A percentile compares a stretch with the other conserved stretches of the same genome.
These are phyloP conservation scores for Thrips palmi DNA, from an alignment of 1,140 invertebrate genomes.

Conservation along the genomic window DNA sequence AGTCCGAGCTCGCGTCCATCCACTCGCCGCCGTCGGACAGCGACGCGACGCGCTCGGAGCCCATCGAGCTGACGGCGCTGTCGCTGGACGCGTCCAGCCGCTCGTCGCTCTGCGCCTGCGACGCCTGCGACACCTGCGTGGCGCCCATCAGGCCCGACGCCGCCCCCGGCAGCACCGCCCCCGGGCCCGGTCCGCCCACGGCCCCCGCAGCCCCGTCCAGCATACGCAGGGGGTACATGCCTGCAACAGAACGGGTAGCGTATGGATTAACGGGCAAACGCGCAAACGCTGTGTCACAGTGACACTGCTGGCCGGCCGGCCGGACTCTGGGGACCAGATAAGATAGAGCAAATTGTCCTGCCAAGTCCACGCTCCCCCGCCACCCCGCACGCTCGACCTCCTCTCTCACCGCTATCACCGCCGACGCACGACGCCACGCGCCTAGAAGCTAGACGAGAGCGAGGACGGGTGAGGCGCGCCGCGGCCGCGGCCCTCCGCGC, in stretches of 20 bases:
- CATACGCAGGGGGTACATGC: conserved; percentile 73
- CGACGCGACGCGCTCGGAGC: conserved; percentile 70
- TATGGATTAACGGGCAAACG: background rate
- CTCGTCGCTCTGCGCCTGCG: conserved; percentile 35
- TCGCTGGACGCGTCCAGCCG: conserved; percentile 62
- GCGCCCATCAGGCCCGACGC: too few relatives aligned
- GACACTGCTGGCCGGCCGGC: background rate
- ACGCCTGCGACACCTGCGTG: too few relatives aligned
- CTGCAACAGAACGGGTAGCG: conserved; percentile 28
- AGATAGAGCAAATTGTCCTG: too few relatives aligned
- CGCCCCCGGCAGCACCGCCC: conserved; percentile 12
- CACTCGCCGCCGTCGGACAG: conserved; percentile 73
- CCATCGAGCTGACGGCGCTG: conserved; percentile 80
- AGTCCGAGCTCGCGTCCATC: conserved; percentile 72
- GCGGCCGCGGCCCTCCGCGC: too few relatives aligned
- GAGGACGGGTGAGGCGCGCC: too few relatives aligned
- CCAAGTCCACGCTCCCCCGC: too few relatives aligned
- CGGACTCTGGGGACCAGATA: background rate
- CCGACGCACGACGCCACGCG: too few relatives aligned
- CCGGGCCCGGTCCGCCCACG: conserved; percentile 16
- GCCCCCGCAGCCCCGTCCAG: conserved; percentile 34
- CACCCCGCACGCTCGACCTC: too few relatives aligned
- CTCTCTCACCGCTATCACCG: too few relatives aligned
- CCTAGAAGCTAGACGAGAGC: too few relatives aligned
- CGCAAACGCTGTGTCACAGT: background rate